Evolutionary conservation across 2,113 vertebrate species (phyloP).

Genomic region (Perognathus longimembris): DNA sequence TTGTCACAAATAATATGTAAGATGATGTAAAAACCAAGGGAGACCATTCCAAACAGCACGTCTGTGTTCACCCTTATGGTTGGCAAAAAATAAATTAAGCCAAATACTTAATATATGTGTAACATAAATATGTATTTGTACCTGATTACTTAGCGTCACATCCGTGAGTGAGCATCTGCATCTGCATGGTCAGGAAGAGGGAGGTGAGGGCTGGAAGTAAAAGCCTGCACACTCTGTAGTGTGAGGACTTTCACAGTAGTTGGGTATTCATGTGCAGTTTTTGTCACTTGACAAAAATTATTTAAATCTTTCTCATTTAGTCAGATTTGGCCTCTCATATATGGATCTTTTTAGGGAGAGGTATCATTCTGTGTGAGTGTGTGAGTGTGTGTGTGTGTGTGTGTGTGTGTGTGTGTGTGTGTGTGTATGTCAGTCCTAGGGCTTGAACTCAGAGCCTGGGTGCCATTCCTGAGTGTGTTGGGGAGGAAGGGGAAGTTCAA

Average conservation of each 20-base stretch:
- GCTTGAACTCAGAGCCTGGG: too few relatives aligned
- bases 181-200: background rate
- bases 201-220: background rate
- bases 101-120: too few relatives aligned
- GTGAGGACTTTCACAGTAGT: background rate
- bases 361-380: too few relatives aligned
- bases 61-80: background rate
- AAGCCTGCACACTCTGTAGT: background rate
- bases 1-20: background rate
- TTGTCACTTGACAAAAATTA: background rate
- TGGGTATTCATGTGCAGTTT: background rate
- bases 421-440: too few relatives aligned
- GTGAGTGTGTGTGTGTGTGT: too few relatives aligned
- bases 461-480: too few relatives aligned
- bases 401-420: too few relatives aligned
- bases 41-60: background rate
- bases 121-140: background rate
- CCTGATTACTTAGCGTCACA: background rate
- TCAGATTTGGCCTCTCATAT: background rate
- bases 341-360: too few relatives aligned
- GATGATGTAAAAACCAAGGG: background rate
- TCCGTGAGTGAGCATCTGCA: too few relatives aligned
- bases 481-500: too few relatives aligned
- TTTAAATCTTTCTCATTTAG: conserved; percentile 2
- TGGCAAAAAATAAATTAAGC: background rate